These are phyloP conservation scores for Zygothrica quintamaculata DNA, from an alignment of 2,888 invertebrate genomes.

Conservation along the genomic window DNA sequence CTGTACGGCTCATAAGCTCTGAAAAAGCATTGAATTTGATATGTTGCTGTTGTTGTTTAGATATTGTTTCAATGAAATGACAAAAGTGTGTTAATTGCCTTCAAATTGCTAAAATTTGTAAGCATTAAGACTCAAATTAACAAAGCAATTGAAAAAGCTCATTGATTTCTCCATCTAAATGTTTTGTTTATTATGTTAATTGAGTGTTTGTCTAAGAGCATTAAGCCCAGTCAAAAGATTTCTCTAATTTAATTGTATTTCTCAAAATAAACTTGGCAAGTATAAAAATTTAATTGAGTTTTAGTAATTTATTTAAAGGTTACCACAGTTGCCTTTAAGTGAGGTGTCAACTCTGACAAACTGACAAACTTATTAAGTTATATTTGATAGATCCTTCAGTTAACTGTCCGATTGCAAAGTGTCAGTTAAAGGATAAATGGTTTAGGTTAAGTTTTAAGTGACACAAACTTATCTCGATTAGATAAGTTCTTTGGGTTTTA, in stretches of 20 bases:
- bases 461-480: too few relatives aligned
- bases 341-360: too few relatives aligned
- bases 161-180: constrained; percentile 28
- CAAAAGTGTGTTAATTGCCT: constrained; percentile 57
- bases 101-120: constrained; percentile 54
- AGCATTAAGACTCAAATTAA: constrained; percentile 64
- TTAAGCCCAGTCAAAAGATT: background rate
- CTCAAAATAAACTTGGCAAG: too few relatives aligned
- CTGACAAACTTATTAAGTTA: too few relatives aligned
- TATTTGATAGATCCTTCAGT: too few relatives aligned
- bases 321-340: too few relatives aligned
- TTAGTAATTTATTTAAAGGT: too few relatives aligned
- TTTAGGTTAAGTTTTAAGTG: too few relatives aligned
- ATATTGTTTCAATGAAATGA: constrained; percentile 12
- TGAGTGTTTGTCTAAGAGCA: constrained; percentile 27
- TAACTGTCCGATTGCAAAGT: too few relatives aligned
- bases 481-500: too few relatives aligned
- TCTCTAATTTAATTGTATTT: background rate
- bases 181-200: constrained; percentile 57
- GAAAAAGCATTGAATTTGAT: constrained; percentile 53
- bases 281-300: too few relatives aligned
- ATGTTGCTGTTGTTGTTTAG: constrained; percentile 26
- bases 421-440: too few relatives aligned
- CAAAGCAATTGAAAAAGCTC: constrained; percentile 48
- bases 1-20: constrained; percentile 21